Evolutionary conservation across 2,797 vertebrate genomes (phyloP).

Genomic region (Distichodus sexfasciatus): DNA sequence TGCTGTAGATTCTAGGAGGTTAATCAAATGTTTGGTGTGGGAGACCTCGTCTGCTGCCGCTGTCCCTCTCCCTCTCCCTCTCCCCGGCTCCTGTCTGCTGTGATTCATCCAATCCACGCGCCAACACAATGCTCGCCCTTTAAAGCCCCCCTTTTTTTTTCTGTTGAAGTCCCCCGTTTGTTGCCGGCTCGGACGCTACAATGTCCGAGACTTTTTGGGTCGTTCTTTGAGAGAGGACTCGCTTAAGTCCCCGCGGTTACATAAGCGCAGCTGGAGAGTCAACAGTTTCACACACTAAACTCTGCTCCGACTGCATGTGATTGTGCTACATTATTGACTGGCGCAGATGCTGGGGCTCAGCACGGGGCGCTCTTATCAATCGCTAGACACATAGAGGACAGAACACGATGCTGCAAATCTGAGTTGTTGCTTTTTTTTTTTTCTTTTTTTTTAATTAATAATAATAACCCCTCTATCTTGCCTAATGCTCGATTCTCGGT

Average conservation of each 20-base stretch:
- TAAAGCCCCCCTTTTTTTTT: conserved; percentile 2
- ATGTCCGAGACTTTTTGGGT: conserved; percentile 2
- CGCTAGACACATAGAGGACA: no score
- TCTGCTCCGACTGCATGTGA: neutral
- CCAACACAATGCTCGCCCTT: conserved; percentile 12
- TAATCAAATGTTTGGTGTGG: no score
- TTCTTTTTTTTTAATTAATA: no score
- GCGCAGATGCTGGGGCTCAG: conserved; percentile 13
- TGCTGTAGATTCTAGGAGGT: no score
- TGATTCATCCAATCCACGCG: conserved; percentile 18
- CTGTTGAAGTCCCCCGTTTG: conserved; percentile 7
- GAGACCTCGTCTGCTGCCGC: no score
- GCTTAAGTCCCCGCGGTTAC: no score
- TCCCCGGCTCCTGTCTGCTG: conserved; percentile 9
- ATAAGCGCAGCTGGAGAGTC: no score
- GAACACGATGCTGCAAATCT: no score
- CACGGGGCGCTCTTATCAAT: no score
- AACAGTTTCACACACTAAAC: no score
- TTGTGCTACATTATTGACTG: conserved; percentile 34
- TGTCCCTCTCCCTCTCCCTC: neutral
- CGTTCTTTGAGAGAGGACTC: neutral
- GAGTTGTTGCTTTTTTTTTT: neutral
- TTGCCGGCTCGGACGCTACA: neutral
- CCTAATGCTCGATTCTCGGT: no score
- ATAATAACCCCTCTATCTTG: no score